Conservation (phyloP, 2,888 invertebrate species). For the Trachelus tabidus region DNA sequence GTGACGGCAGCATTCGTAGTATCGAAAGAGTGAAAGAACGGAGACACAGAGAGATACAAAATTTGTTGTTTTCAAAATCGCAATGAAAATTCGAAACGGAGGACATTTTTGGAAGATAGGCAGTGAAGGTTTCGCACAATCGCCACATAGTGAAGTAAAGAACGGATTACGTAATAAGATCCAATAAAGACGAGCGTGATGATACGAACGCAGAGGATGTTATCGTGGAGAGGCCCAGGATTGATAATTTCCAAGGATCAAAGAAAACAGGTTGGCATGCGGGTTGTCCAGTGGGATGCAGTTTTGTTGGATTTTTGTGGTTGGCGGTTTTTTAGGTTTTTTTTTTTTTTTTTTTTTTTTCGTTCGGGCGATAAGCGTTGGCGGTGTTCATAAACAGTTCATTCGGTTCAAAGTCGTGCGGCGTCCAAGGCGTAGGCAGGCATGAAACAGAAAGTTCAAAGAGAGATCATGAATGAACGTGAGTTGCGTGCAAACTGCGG, state of each 20-base stretch:
- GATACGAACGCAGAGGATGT: background rate
- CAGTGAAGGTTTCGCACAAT: conserved; percentile 30
- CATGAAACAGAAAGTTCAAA: conserved; percentile 67
- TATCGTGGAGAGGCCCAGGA: background rate
- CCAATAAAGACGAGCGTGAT: no score
- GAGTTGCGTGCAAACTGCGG: conserved; percentile 36
- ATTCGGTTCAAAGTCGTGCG: conserved; percentile 61
- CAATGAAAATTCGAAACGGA: conserved; percentile 6
- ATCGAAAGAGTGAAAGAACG: background rate
- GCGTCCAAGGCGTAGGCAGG: conserved; percentile 65
- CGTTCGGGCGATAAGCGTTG: conserved; percentile 45
- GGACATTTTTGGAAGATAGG: conserved; percentile 23
- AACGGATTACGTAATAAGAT: conserved; percentile 7
- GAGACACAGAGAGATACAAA: no score
- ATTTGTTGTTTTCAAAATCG: no score
- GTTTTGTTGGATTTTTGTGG: background rate
- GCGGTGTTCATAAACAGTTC: conserved; percentile 41
- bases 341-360: conserved; percentile 9
- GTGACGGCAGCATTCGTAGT: background rate
- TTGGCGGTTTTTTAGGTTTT: conserved; percentile 16
- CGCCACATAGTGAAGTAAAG: conserved; percentile 41
- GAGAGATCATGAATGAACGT: conserved; percentile 62
- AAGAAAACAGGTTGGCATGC: background rate
- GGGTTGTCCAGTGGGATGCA: background rate
- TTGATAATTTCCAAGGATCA: background rate